Conservation (phyloP, 2,888 invertebrate species). For the Drosophila putrida region DNA sequence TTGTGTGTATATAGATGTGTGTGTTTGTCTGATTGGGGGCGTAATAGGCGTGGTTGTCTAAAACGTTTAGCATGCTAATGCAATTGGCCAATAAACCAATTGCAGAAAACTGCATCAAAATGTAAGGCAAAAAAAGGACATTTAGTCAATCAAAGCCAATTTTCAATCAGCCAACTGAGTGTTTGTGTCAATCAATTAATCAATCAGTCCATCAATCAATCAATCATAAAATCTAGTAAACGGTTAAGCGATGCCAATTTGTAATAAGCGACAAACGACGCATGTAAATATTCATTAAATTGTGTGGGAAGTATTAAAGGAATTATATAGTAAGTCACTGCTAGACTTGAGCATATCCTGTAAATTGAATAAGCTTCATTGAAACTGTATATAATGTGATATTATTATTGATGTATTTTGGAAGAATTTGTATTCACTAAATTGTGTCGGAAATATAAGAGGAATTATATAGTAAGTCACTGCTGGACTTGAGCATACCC, state of each 20-base stretch:
- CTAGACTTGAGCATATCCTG: too few species aligned
- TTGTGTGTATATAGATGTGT: slow-evolving; percentile 30
- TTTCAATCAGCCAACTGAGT: slow-evolving; percentile 32
- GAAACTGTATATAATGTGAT: too few species aligned
- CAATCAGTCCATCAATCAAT: slow-evolving; percentile 56
- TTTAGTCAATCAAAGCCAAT: slow-evolving; percentile 46
- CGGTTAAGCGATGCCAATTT: slow-evolving; percentile 36
- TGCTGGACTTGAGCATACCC: too few species aligned
- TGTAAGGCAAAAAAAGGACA: slow-evolving; percentile 29
- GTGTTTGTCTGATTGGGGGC: slow-evolving; percentile 5
- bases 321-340: too few species aligned
- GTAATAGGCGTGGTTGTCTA: slow-evolving; percentile 16
- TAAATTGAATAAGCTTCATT: too few species aligned
- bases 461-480: too few species aligned
- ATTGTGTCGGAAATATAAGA: too few species aligned
- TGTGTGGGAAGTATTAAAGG: too few species aligned
- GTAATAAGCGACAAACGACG: slow-evolving; percentile 10
- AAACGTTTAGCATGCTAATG: slow-evolving; percentile 59
- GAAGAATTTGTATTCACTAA: too few species aligned
- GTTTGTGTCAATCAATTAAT: slow-evolving; percentile 50
- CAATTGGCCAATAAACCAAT: slow-evolving; percentile 75
- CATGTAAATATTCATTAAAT: slow-evolving; percentile 5
- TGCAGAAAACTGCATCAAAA: slow-evolving; percentile 66
- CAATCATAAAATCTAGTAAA: slow-evolving; percentile 48
- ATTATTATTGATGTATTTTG: too few species aligned